Conservation (phyloP, 2,797 vertebrate genomes). For the Eurystomus glaucurus region DNA sequence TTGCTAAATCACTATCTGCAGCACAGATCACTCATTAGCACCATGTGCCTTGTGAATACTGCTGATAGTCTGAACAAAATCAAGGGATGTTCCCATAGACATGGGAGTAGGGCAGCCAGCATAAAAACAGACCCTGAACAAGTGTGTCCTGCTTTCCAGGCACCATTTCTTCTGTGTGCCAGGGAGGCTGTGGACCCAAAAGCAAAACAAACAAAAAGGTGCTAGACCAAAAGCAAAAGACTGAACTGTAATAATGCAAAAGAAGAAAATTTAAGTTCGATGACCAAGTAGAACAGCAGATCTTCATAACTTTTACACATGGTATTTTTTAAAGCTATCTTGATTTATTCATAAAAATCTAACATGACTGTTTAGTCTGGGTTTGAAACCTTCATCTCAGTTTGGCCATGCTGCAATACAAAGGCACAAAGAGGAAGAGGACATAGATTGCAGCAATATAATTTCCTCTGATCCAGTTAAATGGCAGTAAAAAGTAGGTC, state of each 20-base stretch:
- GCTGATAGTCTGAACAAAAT: not conserved
- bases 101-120: rapidly evolving
- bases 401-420: not conserved
- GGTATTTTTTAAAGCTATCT: not conserved
- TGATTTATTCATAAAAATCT: not conserved
- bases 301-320: not conserved
- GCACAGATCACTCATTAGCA: not conserved
- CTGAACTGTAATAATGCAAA: not conserved
- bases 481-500: conserved; percentile 18
- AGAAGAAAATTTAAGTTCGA: not conserved
- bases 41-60: rapidly evolving
- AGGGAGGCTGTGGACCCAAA: not conserved
- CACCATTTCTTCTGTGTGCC: not conserved
- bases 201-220: not conserved
- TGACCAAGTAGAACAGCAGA: not conserved
- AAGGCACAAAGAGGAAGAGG: not conserved
- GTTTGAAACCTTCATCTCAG: not conserved
- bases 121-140: not conserved
- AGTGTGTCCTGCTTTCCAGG: not conserved
- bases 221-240: not conserved
- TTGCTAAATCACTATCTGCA: not conserved
- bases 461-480: conserved; percentile 37
- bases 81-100: not conserved
- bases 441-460: not conserved
- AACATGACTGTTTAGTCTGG: not conserved